These are phyloP conservation scores for Poeciliopsis turneri DNA, from an alignment of 2,797 vertebrate genomes.

Conservation along the genomic window DNA sequence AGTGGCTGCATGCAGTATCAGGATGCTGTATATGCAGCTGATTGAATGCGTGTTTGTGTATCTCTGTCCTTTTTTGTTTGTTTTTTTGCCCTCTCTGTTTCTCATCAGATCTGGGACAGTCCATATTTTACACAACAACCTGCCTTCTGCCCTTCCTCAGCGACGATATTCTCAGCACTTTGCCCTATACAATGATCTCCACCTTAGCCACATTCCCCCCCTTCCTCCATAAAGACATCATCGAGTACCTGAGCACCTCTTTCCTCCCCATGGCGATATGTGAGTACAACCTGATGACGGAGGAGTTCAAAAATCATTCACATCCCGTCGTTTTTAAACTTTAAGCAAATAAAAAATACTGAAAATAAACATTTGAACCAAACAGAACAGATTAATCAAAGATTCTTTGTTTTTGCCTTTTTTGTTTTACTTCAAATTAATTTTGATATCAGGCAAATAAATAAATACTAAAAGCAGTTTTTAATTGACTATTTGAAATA, in stretches of 20 bases:
- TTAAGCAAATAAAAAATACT: neutral
- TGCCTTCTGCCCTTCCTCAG: slow-evolving; percentile 99
- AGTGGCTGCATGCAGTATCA: slow-evolving; percentile 70
- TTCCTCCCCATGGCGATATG: slow-evolving; percentile 99
- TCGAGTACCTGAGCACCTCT: slow-evolving; percentile 99
- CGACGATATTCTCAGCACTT: slow-evolving; percentile 99
- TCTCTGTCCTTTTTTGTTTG: slow-evolving; percentile 68
- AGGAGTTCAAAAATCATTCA: neutral
- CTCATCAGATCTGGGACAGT: slow-evolving; percentile 97
- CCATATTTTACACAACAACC: slow-evolving; percentile 99
- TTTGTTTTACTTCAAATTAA: neutral
- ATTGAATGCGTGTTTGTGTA: slow-evolving; percentile 79
- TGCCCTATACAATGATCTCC: slow-evolving; percentile 99
- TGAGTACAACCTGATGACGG: slow-evolving; percentile 83
- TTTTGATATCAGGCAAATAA: neutral
- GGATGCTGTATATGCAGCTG: slow-evolving; percentile 67
- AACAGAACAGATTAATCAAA: neutral
- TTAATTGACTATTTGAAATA: neutral
- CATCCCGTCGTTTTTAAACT: neutral
- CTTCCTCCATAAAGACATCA: slow-evolving; percentile 99
- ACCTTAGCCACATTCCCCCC: slow-evolving; percentile 99
- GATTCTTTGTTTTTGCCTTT: neutral
- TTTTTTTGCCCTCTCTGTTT: slow-evolving; percentile 73
- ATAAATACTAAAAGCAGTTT: neutral
- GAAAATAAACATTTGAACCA: neutral